Conservation (phyloP, 2,888 invertebrate genomes). For the Neuroscelio doddi region DNA sequence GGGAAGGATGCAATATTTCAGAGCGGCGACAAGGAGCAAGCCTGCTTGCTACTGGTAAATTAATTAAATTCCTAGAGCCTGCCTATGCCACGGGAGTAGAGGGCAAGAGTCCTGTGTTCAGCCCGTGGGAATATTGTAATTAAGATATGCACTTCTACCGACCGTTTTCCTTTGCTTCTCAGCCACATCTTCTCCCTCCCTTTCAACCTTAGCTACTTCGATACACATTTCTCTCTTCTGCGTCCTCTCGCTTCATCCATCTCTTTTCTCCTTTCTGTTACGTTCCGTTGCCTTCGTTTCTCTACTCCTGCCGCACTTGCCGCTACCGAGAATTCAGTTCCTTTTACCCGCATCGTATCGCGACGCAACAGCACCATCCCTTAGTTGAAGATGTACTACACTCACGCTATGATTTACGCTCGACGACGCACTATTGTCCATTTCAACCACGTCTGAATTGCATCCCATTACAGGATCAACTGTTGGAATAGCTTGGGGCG, state of each 20-base stretch:
- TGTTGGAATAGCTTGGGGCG: too few species aligned
- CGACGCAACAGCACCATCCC: background rate
- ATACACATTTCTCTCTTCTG: background rate
- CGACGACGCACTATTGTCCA: conserved; percentile 54
- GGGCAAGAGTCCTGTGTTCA: conserved; percentile 57
- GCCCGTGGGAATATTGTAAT: conserved; percentile 67
- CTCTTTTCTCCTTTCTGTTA: background rate
- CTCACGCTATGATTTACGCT: conserved; percentile 57
- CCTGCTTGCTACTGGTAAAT: conserved; percentile 63
- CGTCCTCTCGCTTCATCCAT: background rate
- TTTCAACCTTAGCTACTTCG: background rate
- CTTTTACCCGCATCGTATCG: background rate
- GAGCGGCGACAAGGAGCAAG: conserved; percentile 61
- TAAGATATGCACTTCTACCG: conserved; percentile 65
- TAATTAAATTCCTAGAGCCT: conserved; percentile 66
- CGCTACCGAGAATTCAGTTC: too few species aligned
- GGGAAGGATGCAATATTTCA: conserved; percentile 61
- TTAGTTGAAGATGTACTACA: background rate
- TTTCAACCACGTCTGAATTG: conserved; percentile 57
- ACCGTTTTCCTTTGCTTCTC: conserved; percentile 50
- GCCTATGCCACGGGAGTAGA: conserved; percentile 40
- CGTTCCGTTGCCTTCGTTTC: too few species aligned
- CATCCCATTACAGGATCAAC: conserved; percentile 48
- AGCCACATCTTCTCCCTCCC: background rate
- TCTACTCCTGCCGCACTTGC: too few species aligned